These are phyloP conservation scores for Luehdorfia chinensis DNA, from an alignment of 1,140 invertebrate species.

Conservation along the genomic window DNA sequence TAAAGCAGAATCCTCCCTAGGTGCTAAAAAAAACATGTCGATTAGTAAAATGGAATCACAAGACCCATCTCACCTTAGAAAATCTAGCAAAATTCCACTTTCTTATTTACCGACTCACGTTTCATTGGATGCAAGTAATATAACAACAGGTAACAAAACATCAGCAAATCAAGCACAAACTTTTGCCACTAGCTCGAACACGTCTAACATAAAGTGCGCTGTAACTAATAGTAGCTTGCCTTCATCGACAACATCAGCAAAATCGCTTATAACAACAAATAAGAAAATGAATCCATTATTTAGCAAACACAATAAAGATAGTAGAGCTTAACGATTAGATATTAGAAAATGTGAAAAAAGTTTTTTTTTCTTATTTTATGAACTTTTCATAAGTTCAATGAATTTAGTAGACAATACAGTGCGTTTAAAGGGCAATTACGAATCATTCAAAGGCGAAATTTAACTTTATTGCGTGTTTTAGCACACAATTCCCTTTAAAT, in stretches of 20 bases:
- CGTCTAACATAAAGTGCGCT: conserved; percentile 7
- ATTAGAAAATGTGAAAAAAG: conserved; percentile 13
- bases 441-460: background rate
- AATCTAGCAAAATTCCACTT: conserved; percentile 1
- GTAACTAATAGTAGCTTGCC: background rate
- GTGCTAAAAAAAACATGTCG: background rate
- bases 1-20: background rate
- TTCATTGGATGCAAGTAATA: background rate
- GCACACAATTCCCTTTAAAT: background rate
- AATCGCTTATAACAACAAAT: conserved; percentile 17
- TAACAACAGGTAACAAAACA: background rate
- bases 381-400: background rate
- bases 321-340: conserved; percentile 38
- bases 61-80: background rate
- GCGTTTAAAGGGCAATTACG: background rate
- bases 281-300: conserved; percentile 26
- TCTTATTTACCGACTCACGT: background rate
- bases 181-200: background rate
- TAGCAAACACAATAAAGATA: conserved; percentile 29
- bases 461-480: background rate
- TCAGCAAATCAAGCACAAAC: background rate
- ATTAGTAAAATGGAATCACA: background rate
- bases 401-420: conserved; percentile 7
- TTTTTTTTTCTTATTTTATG: background rate
- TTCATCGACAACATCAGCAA: conserved; percentile 7